Conservation (phyloP, 2,888 invertebrate species). For the Cryptocheilus praepositus region DNA sequence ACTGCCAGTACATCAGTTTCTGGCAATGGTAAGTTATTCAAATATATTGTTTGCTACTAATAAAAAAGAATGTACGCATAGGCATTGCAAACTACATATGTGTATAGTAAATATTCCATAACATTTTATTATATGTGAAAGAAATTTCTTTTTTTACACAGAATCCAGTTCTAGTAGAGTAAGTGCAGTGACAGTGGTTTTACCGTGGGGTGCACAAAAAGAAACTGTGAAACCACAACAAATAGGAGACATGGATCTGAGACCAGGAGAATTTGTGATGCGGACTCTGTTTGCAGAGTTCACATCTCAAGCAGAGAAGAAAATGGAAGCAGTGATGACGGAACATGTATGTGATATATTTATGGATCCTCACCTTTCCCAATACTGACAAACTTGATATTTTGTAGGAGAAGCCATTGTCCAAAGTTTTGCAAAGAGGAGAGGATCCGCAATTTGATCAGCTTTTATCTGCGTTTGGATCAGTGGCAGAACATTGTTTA, state of each 20-base stretch:
- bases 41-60: background rate
- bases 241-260: constrained; percentile 80
- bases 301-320: constrained; percentile 94
- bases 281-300: constrained; percentile 96
- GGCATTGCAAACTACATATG: background rate
- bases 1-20: constrained; percentile 72
- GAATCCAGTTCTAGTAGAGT: constrained; percentile 71
- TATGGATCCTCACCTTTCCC: constrained; percentile 5
- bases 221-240: constrained; percentile 76
- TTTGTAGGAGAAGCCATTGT: constrained; percentile 90
- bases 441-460: constrained; percentile 98
- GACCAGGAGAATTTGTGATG: constrained; percentile 98
- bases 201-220: constrained; percentile 91
- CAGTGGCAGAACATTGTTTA: constrained; percentile 97
- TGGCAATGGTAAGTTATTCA: constrained; percentile 68
- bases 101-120: background rate
- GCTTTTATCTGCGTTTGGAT: constrained; percentile 91
- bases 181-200: constrained; percentile 71
- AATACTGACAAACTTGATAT: constrained; percentile 3
- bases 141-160: constrained; percentile 34
- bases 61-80: constrained; percentile 13
- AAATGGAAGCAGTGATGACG: constrained; percentile 95
- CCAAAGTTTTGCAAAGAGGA: constrained; percentile 95
- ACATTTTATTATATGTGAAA: background rate
- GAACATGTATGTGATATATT: constrained; percentile 81